Percentiles rank a stretch among this genome's conserved stretches.
phyloP scores from a whole-genome alignment of 2,888 invertebrate genomes.

The Phortica magna region DNA sequence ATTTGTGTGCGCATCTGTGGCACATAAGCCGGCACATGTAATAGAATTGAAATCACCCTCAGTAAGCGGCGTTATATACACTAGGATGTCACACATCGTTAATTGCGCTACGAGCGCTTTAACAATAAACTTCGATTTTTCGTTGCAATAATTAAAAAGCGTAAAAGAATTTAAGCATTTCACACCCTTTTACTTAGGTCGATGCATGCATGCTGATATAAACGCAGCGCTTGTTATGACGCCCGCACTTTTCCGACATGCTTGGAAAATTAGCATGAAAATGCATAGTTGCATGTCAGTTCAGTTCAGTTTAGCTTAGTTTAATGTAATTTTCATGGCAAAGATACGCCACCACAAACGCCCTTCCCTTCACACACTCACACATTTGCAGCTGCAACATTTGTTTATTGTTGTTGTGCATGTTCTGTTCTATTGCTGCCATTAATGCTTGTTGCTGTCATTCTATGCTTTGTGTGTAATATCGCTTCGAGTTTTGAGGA shows the following conservation, averaged over 20 bases:
- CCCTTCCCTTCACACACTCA: neutral
- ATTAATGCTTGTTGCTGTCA: neutral
- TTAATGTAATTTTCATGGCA: slow-evolving; percentile 1
- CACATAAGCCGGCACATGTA: neutral
- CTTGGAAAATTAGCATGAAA: slow-evolving; percentile 25
- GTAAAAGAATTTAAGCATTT: slow-evolving; percentile 15
- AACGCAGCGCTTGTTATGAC: neutral
- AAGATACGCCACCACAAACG: neutral
- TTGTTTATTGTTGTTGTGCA: neutral
- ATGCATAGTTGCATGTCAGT: slow-evolving; percentile 13
- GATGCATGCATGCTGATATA: neutral
- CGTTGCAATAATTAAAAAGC: slow-evolving; percentile 1
- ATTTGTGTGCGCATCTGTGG: neutral
- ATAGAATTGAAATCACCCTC: neutral
- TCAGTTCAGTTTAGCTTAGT: neutral
- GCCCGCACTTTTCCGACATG: slow-evolving; percentile 1
- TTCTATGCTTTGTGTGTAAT: neutral
- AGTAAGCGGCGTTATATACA: neutral
- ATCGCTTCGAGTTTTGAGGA: slow-evolving; percentile 6
- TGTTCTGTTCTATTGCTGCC: neutral
- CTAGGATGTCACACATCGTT: slow-evolving; percentile 1
- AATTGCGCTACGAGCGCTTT: neutral
- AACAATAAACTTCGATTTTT: slow-evolving; percentile 19
- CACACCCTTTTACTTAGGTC: neutral
- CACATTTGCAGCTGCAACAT: slow-evolving; percentile 10